Percentiles rank a stretch among this genome's conserved stretches.
Conservation (phyloP, 2,797 vertebrate species). For the Knipowitschia caucasica region DNA sequence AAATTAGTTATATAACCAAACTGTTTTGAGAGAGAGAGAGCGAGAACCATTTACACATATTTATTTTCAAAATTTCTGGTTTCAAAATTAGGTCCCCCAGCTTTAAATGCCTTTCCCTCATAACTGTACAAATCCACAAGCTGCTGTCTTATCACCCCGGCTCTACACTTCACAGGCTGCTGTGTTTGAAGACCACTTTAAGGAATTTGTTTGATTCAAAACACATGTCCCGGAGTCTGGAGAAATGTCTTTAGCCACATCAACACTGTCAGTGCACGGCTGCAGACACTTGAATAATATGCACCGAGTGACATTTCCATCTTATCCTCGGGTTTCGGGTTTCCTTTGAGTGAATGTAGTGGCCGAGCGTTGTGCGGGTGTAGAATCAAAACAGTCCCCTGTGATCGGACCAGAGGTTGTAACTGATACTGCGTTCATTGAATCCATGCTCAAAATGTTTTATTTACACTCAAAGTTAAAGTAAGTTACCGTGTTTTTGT, state of each 20-base stretch:
- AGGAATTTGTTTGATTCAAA: slow-evolving; percentile 52
- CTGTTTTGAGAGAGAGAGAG: no score
- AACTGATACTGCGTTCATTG: slow-evolving; percentile 26
- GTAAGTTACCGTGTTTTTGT: no score
- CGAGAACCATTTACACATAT: no score
- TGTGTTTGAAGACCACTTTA: slow-evolving; percentile 24
- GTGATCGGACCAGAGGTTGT: slow-evolving; percentile 39
- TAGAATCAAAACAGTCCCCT: slow-evolving; percentile 23
- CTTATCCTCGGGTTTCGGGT: slow-evolving; percentile 56
- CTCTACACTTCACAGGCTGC: slow-evolving; percentile 11
- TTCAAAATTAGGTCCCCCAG: no score
- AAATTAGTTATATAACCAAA: no score
- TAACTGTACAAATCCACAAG: no score
- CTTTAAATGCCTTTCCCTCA: no score
- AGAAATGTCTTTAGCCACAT: slow-evolving; percentile 50
- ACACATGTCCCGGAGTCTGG: slow-evolving; percentile 40
- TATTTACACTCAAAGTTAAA: no score
- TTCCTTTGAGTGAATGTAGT: slow-evolving; percentile 37
- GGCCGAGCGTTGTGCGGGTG: slow-evolving; percentile 36
- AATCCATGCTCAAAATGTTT: no score
- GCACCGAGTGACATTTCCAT: slow-evolving; percentile 49
- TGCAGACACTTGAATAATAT: slow-evolving; percentile 39
- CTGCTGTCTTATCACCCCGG: not conserved
- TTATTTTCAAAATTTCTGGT: no score
- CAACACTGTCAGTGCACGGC: slow-evolving; percentile 28